A percentile compares a stretch with the other conserved stretches of the same genome.
phyloP scores from a whole-genome alignment of 2,888 invertebrate species.

The Chirona hameri region DNA sequence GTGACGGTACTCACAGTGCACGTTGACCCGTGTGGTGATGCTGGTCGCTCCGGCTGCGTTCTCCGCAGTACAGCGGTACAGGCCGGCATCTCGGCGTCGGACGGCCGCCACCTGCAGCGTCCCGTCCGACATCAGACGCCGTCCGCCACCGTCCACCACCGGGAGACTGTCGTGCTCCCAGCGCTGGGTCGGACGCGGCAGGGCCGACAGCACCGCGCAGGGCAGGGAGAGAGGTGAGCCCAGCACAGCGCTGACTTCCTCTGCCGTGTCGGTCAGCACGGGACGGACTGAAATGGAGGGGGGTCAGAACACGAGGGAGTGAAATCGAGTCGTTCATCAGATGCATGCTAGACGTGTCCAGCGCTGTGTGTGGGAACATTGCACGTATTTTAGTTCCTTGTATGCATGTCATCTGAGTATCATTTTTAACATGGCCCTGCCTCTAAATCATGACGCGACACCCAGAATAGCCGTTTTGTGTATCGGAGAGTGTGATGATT shows the following conservation, averaged over 20 bases:
- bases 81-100: slow-evolving; percentile 43
- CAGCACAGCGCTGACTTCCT: slow-evolving; percentile 33
- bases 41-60: slow-evolving; percentile 44
- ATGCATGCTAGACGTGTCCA: not conserved
- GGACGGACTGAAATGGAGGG: not conserved
- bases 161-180: slow-evolving; percentile 35
- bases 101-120: slow-evolving; percentile 39
- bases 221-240: slow-evolving; percentile 41
- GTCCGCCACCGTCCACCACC: slow-evolving; percentile 29
- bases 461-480: too few species aligned
- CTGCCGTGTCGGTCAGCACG: not conserved
- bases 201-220: slow-evolving; percentile 38
- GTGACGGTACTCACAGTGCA: slow-evolving; percentile 40
- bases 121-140: slow-evolving; percentile 39
- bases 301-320: not conserved
- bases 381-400: too few species aligned
- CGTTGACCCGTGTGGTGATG: slow-evolving; percentile 33
- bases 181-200: slow-evolving; percentile 33
- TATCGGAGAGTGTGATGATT: too few species aligned
- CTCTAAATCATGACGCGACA: too few species aligned
- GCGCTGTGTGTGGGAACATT: too few species aligned
- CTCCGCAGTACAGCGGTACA: slow-evolving; percentile 48
- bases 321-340: not conserved
- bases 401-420: too few species aligned
- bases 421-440: too few species aligned